phyloP scores from a whole-genome alignment of 2,113 vertebrate species.

The Galbula dea region DNA sequence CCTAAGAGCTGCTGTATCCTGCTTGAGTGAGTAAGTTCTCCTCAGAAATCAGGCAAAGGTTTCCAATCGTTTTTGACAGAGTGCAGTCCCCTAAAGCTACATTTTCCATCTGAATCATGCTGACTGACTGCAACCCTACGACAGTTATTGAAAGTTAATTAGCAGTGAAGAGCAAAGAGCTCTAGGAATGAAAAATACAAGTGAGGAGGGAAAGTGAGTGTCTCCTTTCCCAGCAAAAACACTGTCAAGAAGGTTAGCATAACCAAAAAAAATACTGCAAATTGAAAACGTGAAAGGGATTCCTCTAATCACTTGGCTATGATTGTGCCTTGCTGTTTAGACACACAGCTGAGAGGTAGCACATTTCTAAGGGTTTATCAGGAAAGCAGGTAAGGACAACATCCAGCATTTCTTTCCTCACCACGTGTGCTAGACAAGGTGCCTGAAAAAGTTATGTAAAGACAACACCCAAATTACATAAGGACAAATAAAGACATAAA shows the following conservation, averaged over 20 bases:
- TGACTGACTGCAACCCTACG: slow-evolving; percentile 42
- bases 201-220: not conserved
- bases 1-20: slow-evolving; percentile 30
- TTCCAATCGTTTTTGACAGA: slow-evolving; percentile 51
- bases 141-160: slow-evolving; percentile 65
- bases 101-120: slow-evolving; percentile 65
- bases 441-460: not conserved
- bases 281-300: not conserved
- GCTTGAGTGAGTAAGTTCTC: slow-evolving; percentile 25
- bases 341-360: not conserved
- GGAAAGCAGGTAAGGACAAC: not conserved
- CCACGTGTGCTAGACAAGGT: not conserved
- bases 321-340: not conserved
- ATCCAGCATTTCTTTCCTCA: not conserved
- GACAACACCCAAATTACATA: not conserved
- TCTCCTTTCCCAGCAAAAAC: slow-evolving; percentile 10
- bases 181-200: slow-evolving; percentile 60
- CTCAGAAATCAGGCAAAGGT: slow-evolving; percentile 33
- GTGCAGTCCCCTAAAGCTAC: slow-evolving; percentile 34
- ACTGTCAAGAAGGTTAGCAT: not conserved
- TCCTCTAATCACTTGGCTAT: not conserved
- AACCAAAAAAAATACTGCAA: not conserved
- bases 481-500: slow-evolving; percentile 10
- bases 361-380: not conserved
- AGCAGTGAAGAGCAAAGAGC: slow-evolving; percentile 54